Evolutionary conservation across 1,140 invertebrate species (phyloP), one percentile per base, ranked within the genome.

Genomic region (Lasioglossum albipes): DNA sequence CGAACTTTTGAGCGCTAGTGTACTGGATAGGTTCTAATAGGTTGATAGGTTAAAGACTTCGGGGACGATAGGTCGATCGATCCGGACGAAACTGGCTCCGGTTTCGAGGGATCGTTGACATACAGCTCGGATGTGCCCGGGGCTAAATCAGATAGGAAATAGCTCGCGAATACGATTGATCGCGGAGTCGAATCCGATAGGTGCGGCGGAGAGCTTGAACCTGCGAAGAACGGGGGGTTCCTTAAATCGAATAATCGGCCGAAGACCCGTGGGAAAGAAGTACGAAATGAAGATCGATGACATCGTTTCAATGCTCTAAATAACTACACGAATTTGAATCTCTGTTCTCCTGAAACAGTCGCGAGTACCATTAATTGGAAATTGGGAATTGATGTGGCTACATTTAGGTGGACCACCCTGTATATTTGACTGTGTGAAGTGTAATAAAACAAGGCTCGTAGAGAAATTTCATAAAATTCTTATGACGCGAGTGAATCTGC

Each of bases 1-100:
- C 57, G 52, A 18, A 18, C 52, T 20, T 9, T 59, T 20, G 57
- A 59, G 2, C 57, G 57, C 5, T 9, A 7, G 18, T n/a, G 57
- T 59, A 59, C 57, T 1, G 5, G 9, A n/a, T n/a, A 57, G 54
- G 18, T 57, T 57, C 18, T 52, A 57, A n/a, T 59, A 59, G 57
- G 57, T n/a, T n/a, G 42, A 49, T 68, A 45, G 41, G 22, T 68
- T 68, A 22, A 42, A 45, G 66, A 22, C 42, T 27, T 42, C 4
- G 66, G n/a, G 36, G 42, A 49, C 31, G 31, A 65, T 65, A 65
- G 62, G 62, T 20, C 62, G 62, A 65, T 65, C 62, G 62, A 65
- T 65, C 13, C 31, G 62, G 31, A 41, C 62, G 18, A 65, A 65
- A 65, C 62, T 65, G 31, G 31, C 31, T 41, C 2, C 31, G 16